Evolutionary conservation across 1,140 invertebrate genomes (phyloP).

Genomic region (Euura lappo): DNA sequence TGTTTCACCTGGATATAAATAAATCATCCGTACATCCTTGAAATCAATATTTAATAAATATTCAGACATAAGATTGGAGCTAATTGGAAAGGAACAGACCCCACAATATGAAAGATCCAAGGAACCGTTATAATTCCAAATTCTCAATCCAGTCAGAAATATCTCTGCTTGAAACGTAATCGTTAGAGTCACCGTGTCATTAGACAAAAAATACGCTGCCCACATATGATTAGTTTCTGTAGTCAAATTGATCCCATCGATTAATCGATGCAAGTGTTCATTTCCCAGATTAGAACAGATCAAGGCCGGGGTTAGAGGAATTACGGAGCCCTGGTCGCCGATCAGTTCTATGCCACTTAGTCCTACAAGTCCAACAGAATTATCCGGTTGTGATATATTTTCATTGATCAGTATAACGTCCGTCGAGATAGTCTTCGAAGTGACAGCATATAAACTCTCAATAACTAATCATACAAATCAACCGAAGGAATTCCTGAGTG

Average conservation of each 20-base stretch:
- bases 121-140: constrained; percentile 86
- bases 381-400: too few species aligned
- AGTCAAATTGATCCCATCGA: constrained; percentile 67
- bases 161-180: constrained; percentile 61
- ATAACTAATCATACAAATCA: too few species aligned
- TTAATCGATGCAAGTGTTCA: constrained; percentile 51
- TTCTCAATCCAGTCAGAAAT: constrained; percentile 66
- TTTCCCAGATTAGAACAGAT: constrained; percentile 32
- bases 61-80: constrained; percentile 8
- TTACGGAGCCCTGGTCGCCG: constrained; percentile 42
- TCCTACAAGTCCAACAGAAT: constrained; percentile 29
- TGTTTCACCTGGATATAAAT: constrained; percentile 47
- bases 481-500: too few species aligned
- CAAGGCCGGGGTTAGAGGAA: constrained; percentile 38
- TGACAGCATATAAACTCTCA: too few species aligned
- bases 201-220: constrained; percentile 57
- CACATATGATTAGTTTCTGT: constrained; percentile 69
- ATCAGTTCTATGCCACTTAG: constrained; percentile 65
- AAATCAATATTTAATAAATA: neutral
- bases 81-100: constrained; percentile 58
- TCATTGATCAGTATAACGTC: too few species aligned
- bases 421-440: too few species aligned
- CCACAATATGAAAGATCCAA: constrained; percentile 77
- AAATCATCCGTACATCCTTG: neutral
- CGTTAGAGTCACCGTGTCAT: constrained; percentile 55